Percentiles rank a stretch among this genome's conserved stretches.
phyloP scores from a whole-genome alignment of 2,888 invertebrate genomes.

The Hydrotaea cyrtoneurina region DNA sequence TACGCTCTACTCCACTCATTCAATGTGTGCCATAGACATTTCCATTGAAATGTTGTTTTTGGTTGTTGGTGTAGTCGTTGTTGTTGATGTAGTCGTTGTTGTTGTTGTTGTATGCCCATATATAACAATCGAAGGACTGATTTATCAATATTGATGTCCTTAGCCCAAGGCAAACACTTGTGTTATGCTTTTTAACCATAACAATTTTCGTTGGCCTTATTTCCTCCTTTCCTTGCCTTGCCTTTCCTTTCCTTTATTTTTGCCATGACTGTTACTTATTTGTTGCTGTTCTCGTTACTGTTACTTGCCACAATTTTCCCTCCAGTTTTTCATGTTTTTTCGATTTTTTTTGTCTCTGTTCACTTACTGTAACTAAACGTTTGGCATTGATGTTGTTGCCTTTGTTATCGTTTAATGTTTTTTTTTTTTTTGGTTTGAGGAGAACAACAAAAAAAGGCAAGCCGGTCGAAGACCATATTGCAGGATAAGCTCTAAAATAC shows the following conservation, averaged over 20 bases:
- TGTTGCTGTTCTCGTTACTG: background rate
- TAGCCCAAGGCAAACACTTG: conserved; percentile 66
- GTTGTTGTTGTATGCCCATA: conserved; percentile 13
- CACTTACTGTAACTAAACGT: conserved; percentile 4
- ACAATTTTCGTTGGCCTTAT: conserved; percentile 41
- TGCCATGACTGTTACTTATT: conserved; percentile 4
- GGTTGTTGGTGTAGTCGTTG: background rate
- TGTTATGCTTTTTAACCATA: conserved; percentile 59
- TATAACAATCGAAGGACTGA: conserved; percentile 59
- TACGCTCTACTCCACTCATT: background rate
- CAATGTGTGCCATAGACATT: conserved; percentile 7
- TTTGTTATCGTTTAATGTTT: conserved; percentile 12
- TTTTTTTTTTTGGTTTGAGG: background rate
- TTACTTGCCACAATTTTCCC: background rate
- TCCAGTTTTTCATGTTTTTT: too few species aligned
- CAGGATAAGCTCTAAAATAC: conserved; percentile 13
- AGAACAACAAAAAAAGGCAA: conserved; percentile 13
- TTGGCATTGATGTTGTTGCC: conserved; percentile 28
- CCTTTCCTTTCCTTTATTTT: background rate
- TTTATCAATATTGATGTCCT: conserved; percentile 67
- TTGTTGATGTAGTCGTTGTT: conserved; percentile 5
- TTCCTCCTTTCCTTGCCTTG: conserved; percentile 20
- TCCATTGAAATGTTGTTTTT: conserved; percentile 16
- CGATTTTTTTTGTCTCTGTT: too few species aligned
- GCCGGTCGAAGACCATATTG: conserved; percentile 24